Percentiles rank a stretch among this genome's conserved stretches.
These are phyloP conservation scores for Centropus unirufus DNA, from an alignment of 2,113 vertebrate species.

Conservation along the genomic window DNA sequence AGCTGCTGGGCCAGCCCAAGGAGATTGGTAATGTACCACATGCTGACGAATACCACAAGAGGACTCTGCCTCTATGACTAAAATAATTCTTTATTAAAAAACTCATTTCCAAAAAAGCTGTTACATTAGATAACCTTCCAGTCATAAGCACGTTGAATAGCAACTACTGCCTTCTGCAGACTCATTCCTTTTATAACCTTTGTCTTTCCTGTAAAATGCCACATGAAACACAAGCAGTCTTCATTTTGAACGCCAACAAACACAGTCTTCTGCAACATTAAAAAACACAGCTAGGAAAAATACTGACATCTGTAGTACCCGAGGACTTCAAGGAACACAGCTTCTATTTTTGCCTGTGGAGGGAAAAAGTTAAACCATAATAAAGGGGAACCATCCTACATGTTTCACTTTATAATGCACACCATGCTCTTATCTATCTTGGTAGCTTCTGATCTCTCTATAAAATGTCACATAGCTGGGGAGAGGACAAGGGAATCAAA, in stretches of 20 bases:
- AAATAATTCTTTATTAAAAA: constrained; percentile 20
- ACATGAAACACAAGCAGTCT: neutral
- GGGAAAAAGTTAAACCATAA: neutral
- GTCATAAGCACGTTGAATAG: neutral
- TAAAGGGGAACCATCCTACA: neutral
- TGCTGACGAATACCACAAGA: neutral
- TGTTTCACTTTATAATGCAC: neutral
- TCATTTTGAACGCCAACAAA: neutral
- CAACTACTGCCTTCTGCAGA: neutral
- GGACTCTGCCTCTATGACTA: neutral
- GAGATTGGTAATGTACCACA: neutral
- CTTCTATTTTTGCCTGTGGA: neutral
- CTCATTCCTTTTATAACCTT: neutral
- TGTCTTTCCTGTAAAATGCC: neutral
- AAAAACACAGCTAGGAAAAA: neutral
- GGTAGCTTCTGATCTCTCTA: neutral
- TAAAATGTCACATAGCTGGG: neutral
- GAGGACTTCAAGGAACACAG: neutral
- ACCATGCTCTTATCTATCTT: neutral
- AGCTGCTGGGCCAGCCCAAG: neutral
- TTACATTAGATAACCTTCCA: neutral
- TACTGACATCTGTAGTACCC: neutral
- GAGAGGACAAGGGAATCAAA: neutral
- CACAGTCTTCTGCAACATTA: neutral
- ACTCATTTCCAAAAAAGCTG: neutral